A percentile compares a stretch with the other conserved stretches of the same genome.
phyloP scores from a whole-genome alignment of 2,113 vertebrate species.

The Cacatua alba region DNA sequence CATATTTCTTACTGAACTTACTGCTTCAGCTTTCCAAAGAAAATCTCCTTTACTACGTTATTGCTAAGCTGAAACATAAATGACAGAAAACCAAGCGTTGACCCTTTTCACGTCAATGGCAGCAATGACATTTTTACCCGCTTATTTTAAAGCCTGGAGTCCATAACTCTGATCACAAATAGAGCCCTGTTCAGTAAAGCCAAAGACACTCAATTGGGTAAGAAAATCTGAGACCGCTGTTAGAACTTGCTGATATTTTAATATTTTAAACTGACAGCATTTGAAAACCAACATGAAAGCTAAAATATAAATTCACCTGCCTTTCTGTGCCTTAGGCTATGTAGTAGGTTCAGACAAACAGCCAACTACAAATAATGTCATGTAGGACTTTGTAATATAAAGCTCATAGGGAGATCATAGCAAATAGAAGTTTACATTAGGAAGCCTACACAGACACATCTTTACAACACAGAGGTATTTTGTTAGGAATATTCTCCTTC shows the following conservation, averaged over 20 bases:
- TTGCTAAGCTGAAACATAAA: not conserved
- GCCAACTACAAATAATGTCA: conserved; percentile 12
- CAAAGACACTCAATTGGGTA: not conserved
- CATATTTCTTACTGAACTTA: not conserved
- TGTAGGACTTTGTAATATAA: conserved; percentile 6
- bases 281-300: conserved; percentile 36
- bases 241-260: conserved; percentile 8
- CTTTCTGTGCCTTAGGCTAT: conserved; percentile 21
- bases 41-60: not conserved
- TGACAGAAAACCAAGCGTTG: not conserved
- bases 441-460: not conserved
- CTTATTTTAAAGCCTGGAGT: not conserved
- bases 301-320: conserved; percentile 50
- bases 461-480: not conserved
- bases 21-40: not conserved
- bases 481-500: not conserved
- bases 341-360: conserved; percentile 39
- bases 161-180: not conserved
- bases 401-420: conserved; percentile 11
- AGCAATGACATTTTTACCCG: conserved; percentile 21
- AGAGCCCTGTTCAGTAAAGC: not conserved
- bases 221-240: not conserved
- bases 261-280: conserved; percentile 36
- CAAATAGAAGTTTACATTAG: not conserved
- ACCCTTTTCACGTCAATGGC: not conserved